Percentiles rank a stretch among this genome's conserved stretches.
phyloP scores from a whole-genome alignment of 2,797 vertebrate species.

The Chrysocyon brachyurus region DNA sequence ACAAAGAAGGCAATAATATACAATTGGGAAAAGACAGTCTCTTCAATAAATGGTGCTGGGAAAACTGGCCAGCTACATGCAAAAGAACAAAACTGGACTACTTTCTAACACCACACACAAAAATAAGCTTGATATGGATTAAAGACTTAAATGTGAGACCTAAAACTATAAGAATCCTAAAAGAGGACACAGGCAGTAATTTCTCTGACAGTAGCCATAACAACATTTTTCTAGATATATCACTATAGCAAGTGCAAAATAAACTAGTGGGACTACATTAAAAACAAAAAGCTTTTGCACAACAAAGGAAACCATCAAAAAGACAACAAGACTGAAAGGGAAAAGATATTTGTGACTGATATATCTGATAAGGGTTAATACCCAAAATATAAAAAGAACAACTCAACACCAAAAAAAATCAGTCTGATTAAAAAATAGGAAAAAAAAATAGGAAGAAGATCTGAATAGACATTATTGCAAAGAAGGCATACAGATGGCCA shows the following conservation, averaged over 20 bases:
- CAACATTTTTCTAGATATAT: background rate
- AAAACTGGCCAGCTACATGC: background rate
- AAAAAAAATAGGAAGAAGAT: background rate
- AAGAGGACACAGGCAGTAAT: background rate
- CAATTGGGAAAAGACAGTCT: background rate
- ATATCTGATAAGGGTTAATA: background rate
- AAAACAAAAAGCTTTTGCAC: background rate
- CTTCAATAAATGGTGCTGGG: background rate
- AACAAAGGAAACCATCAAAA: background rate
- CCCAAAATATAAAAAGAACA: background rate
- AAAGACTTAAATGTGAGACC: background rate
- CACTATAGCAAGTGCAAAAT: background rate
- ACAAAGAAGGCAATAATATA: background rate
- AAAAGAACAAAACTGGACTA: background rate
- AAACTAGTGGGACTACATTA: background rate
- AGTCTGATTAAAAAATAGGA: no score
- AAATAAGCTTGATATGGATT: background rate
- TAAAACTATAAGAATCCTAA: background rate
- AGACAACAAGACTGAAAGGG: background rate
- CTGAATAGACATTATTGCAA: background rate
- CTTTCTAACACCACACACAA: background rate
- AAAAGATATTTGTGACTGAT: background rate
- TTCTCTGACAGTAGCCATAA: background rate
- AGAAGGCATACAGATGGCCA: background rate
- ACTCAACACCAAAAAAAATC: background rate